Conservation (phyloP, 2,888 invertebrate species). For the Polyommatus iphigenia region DNA sequence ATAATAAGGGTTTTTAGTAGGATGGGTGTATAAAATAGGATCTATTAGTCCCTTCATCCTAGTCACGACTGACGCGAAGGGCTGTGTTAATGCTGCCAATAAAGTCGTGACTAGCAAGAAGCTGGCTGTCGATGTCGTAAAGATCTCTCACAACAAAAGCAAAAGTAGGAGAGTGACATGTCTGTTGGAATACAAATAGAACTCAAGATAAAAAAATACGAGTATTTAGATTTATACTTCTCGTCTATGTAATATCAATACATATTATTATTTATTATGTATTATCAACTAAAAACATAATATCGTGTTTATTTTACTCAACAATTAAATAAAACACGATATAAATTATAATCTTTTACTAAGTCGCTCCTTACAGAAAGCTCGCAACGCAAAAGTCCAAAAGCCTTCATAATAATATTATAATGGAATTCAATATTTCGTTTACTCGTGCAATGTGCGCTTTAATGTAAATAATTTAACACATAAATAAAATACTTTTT, state of each 20-base stretch:
- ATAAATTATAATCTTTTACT: no score
- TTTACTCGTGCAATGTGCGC: neutral
- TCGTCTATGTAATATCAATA: no score
- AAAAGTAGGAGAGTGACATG: neutral
- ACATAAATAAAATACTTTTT: neutral
- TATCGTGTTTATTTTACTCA: no score
- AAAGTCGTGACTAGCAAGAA: slow-evolving; percentile 20
- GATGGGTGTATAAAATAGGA: slow-evolving; percentile 3
- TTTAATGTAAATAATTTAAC: neutral
- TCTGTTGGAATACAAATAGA: neutral
- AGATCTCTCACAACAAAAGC: neutral
- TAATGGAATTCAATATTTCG: neutral
- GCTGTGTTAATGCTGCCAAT: slow-evolving; percentile 18
- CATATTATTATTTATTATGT: no score
- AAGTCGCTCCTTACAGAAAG: no score
- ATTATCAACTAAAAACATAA: no score
- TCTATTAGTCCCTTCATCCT: slow-evolving; percentile 3
- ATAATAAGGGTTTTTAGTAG: neutral
- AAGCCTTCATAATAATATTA: neutral
- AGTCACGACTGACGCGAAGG: slow-evolving; percentile 9
- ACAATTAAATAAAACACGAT: no score
- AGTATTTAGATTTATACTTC: no score
- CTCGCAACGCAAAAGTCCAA: neutral
- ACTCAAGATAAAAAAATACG: neutral
- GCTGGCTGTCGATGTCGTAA: slow-evolving; percentile 10